Conservation (phyloP, 2,797 vertebrate species). For the Threskiornis aethiopicus region DNA sequence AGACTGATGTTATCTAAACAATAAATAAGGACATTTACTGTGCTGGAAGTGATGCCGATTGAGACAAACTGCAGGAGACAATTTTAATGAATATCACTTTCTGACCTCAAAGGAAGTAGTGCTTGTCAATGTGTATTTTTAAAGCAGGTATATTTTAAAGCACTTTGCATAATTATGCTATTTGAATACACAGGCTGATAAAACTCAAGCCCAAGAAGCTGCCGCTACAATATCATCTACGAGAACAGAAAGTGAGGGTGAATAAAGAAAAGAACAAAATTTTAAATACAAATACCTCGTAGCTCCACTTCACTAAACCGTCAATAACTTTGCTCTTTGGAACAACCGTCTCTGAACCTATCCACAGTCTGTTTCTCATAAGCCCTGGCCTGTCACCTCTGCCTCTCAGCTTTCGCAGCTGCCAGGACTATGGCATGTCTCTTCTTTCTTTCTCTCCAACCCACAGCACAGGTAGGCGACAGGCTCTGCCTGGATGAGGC, state of each 20-base stretch:
- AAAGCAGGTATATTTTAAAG: not conserved
- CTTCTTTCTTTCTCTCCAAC: not conserved
- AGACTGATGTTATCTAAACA: constrained; percentile 4
- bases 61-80: not conserved
- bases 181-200: not conserved
- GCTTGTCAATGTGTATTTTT: not conserved
- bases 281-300: constrained; percentile 41
- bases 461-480: not conserved
- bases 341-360: not conserved
- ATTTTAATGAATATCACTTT: constrained; percentile 24
- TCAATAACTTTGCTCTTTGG: not conserved
- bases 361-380: not conserved
- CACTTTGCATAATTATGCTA: not conserved
- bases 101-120: not conserved
- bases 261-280: not conserved
- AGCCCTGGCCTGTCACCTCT: not conserved
- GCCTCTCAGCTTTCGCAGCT: not conserved
- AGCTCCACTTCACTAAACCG: not conserved
- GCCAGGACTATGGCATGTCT: constrained; percentile 20
- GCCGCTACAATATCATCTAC: not conserved
- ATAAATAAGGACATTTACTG: constrained; percentile 14
- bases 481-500: not conserved
- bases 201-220: not conserved
- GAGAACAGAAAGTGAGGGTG: not conserved
- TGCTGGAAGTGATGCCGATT: not conserved